Evolutionary conservation across 1,140 invertebrate genomes (phyloP).

Genomic region (Micrasema minimum): DNA sequence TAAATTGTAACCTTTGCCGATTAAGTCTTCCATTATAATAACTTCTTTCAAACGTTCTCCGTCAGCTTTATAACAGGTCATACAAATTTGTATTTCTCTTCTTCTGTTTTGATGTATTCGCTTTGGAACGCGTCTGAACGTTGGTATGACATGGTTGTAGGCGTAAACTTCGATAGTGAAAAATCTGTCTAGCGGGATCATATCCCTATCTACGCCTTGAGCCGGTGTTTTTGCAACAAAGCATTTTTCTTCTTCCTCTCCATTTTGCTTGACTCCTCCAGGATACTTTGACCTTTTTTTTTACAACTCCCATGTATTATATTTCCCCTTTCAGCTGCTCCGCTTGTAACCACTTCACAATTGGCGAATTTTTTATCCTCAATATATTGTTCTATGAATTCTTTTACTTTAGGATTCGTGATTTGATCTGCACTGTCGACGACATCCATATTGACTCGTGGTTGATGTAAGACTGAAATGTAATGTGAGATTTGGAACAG

Average conservation of each 20-base stretch:
- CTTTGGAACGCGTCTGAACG: constrained; percentile 1
- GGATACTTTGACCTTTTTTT: background rate
- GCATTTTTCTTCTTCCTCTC: background rate
- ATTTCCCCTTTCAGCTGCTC: constrained; percentile 1
- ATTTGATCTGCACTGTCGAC: too few relatives aligned
- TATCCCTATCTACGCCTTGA: background rate
- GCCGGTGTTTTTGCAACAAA: constrained; percentile 24
- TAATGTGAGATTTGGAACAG: too few relatives aligned
- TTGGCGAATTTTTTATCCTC: background rate
- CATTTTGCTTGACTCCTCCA: constrained; percentile 7
- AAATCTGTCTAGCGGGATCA: constrained; percentile 8
- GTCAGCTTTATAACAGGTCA: constrained; percentile 8
- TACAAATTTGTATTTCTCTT: constrained; percentile 19
- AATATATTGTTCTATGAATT: background rate
- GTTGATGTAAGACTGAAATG: too few relatives aligned
- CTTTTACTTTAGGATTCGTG: too few relatives aligned
- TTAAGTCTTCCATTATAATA: constrained; percentile 35
- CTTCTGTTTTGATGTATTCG: background rate
- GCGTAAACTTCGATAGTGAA: constrained; percentile 18
- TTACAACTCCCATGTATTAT: constrained; percentile 12
- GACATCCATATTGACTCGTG: too few relatives aligned
- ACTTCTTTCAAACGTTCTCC: constrained; percentile 3
- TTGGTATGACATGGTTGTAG: constrained; percentile 13
- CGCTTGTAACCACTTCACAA: background rate
- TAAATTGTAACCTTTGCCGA: constrained; percentile 11